phyloP scores from a whole-genome alignment of 2,797 vertebrate species.

The Etheostoma perlongum region DNA sequence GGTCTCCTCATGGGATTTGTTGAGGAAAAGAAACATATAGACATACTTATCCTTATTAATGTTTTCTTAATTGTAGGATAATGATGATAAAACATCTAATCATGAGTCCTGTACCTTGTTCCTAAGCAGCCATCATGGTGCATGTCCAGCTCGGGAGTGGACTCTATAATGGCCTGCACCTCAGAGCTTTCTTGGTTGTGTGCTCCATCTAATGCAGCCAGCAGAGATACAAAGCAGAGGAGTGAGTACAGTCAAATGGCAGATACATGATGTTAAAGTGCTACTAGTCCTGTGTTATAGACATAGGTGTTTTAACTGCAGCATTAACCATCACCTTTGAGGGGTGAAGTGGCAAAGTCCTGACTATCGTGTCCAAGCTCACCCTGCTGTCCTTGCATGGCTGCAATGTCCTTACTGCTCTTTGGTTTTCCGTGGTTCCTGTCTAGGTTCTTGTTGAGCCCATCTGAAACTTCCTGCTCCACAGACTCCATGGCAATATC shows the following conservation, averaged over 20 bases:
- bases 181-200: constrained; percentile 93
- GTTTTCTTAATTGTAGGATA: background rate
- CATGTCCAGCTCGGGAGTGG: constrained; percentile 98
- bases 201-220: constrained; percentile 78
- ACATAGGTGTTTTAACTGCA: background rate
- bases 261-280: background rate
- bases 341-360: background rate
- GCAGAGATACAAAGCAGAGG: background rate
- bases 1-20: background rate
- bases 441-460: constrained; percentile 84
- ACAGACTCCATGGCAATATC: constrained; percentile 79
- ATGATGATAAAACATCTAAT: background rate
- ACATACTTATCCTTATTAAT: background rate
- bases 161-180: constrained; percentile 97
- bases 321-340: constrained; percentile 49
- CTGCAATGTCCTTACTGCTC: constrained; percentile 85
- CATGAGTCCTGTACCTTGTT: constrained; percentile 87
- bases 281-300: background rate
- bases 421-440: constrained; percentile 82
- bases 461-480: constrained; percentile 80
- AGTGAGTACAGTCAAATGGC: background rate
- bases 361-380: background rate
- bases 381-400: constrained; percentile 80
- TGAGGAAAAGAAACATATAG: background rate
- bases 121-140: constrained; percentile 91